These are phyloP conservation scores for Mnemiopsis leidyi DNA, from an alignment of 37 sponge, comb jelly and placozoan genomes.

Conservation along the genomic window DNA sequence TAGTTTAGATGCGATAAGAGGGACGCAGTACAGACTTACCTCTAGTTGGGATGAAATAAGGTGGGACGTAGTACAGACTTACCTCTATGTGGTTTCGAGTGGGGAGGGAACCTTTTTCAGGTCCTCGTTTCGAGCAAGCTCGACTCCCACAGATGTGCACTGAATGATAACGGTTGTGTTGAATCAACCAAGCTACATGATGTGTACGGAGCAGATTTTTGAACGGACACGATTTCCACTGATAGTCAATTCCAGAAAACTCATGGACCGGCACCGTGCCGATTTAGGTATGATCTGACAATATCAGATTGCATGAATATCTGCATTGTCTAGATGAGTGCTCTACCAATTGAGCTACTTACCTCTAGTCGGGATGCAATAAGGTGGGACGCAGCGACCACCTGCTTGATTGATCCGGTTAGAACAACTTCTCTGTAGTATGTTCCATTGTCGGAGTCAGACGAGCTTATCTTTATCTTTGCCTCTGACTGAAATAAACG, in stretches of 20 bases:
- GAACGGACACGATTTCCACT: too few species aligned
- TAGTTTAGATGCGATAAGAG: neutral
- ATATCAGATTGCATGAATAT: too few species aligned
- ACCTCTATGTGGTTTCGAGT: neutral
- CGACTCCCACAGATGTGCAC: neutral
- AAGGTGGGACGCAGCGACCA: slow-evolving; percentile 10
- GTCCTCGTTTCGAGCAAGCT: too few species aligned
- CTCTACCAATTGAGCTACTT: too few species aligned
- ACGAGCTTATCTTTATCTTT: slow-evolving; percentile 47
- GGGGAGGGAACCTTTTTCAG: too few species aligned
- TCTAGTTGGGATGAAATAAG: neutral
- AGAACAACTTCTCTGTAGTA: slow-evolving; percentile 46
- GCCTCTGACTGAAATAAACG: slow-evolving; percentile 46
- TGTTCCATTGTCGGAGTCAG: slow-evolving; percentile 30
- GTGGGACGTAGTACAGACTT: neutral
- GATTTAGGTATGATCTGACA: too few species aligned
- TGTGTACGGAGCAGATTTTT: too few species aligned
- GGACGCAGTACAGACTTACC: neutral
- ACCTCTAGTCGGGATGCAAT: slow-evolving; percentile 21
- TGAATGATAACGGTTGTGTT: too few species aligned
- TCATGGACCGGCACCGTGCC: too few species aligned
- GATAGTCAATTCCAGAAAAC: too few species aligned
- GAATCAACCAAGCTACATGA: too few species aligned
- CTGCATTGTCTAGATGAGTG: too few species aligned
- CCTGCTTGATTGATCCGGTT: neutral